Evolutionary conservation across 2,888 invertebrate species (phyloP), one percentile per base, ranked within the genome.

Genomic region (Campoletis raptor): DNA sequence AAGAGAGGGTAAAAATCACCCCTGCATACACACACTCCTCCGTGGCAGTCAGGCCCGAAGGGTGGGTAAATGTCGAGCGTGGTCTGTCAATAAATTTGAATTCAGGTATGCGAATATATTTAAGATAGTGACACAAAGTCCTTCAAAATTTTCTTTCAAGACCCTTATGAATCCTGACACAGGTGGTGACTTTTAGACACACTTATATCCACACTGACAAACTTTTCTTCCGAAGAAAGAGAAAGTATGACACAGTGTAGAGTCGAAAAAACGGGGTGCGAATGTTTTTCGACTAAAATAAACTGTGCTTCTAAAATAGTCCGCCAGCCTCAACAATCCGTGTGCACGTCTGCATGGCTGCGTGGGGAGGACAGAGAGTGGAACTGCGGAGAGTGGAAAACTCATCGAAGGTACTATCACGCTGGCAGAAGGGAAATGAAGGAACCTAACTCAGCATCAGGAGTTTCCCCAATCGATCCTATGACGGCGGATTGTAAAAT

Each of bases 71-170:
- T 61, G n/a, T 67, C 2, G 69, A 69, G 69, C 48, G 76, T 79
- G 36, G 54, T 72, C 61, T 82, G 78, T 69, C 73, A 85, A 85
- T 79, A 81, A 81, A 85, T 73, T 72, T 42, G 42, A 30, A 66
- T 85, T 72, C 77, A 74, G 54, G 57, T 37, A 72, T 48, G 69
- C 52, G 84, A 69, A 80, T 84, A 64, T 77, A 77, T 66, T 81
- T 85, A 64, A 52, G 73, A 74, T 66, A 74, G 40, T 79, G 82
- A 64, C 52, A 64, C 52, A 76, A 80, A 82, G 76, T 85, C 64
- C 52, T 61, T 69, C 30, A n/a, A 18, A 52, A 52, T 64, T 66
- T 73, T 81, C 52, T 79, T 73, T 30, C 72, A 1, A 24, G 4
- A 24, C 57, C 48, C 72, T 73, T 45, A 24, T 72, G 24, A 61